Percentiles rank a stretch among this genome's conserved stretches.
phyloP scores from a whole-genome alignment of 2,888 invertebrate species.

The Hemistola chrysoprasaria region DNA sequence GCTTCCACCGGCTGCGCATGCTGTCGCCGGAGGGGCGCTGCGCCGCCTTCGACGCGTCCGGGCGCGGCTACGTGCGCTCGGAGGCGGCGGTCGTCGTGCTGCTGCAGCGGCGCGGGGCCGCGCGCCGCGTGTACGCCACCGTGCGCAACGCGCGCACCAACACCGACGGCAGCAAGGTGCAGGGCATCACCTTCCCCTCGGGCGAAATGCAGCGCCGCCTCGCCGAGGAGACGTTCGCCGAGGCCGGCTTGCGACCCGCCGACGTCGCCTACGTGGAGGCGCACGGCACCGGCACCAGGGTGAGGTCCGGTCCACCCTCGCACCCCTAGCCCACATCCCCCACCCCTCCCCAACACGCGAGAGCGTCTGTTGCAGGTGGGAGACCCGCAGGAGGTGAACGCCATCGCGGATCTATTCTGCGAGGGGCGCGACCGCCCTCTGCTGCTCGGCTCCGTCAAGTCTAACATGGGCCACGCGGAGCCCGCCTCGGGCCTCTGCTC shows the following conservation, averaged over 20 bases:
- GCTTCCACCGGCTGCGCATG: constrained; percentile 97
- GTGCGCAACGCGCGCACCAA: constrained; percentile 94
- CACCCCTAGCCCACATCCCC: no score
- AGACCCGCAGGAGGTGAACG: constrained; percentile 98
- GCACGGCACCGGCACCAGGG: constrained; percentile 99
- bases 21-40: constrained; percentile 95
- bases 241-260: constrained; percentile 90
- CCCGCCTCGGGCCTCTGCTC: constrained; percentile 96
- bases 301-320: no score
- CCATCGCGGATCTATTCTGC: constrained; percentile 96
- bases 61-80: constrained; percentile 95
- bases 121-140: constrained; percentile 92
- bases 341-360: no score
- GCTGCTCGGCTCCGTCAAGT: constrained; percentile 97
- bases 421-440: constrained; percentile 90
- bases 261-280: constrained; percentile 97
- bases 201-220: constrained; percentile 90
- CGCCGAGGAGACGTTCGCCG: constrained; percentile 93
- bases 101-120: constrained; percentile 89
- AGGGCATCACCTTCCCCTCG: constrained; percentile 94
- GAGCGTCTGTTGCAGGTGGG: constrained; percentile 89
- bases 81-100: constrained; percentile 93
- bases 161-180: constrained; percentile 95
- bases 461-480: constrained; percentile 99
- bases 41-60: constrained; percentile 96